Evolutionary conservation across 2,888 invertebrate species (phyloP), one percentile per base, ranked within the genome.

Genomic region (Urechis unicinctus): DNA sequence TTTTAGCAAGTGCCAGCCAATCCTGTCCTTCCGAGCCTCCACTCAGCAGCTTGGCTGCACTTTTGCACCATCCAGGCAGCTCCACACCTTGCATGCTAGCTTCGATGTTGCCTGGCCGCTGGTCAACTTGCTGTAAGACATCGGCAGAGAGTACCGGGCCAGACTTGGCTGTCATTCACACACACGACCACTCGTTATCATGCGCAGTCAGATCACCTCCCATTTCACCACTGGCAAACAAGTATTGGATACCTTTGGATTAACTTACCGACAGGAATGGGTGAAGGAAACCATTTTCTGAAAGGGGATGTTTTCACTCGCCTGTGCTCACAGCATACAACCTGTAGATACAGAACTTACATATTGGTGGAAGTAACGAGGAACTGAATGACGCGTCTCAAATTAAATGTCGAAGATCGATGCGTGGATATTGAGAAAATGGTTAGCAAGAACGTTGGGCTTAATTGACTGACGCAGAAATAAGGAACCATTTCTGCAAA

Each of bases 241-340:
- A 26, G 47, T 25, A 5, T 24, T 31, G 31, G 47, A 9, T 5
- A 47, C 22, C n/a, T 26, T 3, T 9, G 50, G 26, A 42, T 25
- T 6, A 47, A 57, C 59, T 63, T 59, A 74, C 74, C 68, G 57
- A 66, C 41, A 6, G 64, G 61, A 6, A 59, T 50, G n/a, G 71
- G 66, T 56, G 66, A 61, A 29, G 79, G 79, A 65, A 77, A 79
- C 70, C 72, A 77, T 56, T 72, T 72, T 50, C 73, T 68, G 44
- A 75, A 70, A 42, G 62, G 62, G 9, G 68, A 67, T 17, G 79
- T 79, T 61, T 78, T 75, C 3, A 79, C 68, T 57, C 77, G 67
- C 52, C 79, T 63, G 59, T 75, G 75, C 51, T 73, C 78, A 71
- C 79, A 79, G 60, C 74, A 74, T n/a, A 79, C 75, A 55, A 79